Evolutionary conservation across 1,140 invertebrate genomes (phyloP).

Genomic region (Papilio polyxenes): DNA sequence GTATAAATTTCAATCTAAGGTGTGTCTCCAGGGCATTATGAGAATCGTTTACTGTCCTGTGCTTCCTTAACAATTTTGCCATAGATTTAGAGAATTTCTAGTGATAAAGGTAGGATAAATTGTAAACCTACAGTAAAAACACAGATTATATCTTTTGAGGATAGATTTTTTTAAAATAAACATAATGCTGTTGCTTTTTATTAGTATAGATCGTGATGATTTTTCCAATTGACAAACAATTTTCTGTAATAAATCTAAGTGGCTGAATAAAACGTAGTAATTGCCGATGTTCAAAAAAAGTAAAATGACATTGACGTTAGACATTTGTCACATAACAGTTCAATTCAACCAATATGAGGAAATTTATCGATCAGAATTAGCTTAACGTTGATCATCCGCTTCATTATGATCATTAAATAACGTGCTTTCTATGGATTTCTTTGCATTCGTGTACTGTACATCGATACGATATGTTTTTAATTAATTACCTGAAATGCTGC

Average conservation of each 20-base stretch:
- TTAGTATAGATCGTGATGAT: background rate
- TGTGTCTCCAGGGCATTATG: too few relatives aligned
- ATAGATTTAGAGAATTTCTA: background rate
- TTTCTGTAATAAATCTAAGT: background rate
- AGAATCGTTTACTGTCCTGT: too few relatives aligned
- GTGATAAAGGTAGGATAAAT: too few relatives aligned
- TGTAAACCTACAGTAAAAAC: too few relatives aligned
- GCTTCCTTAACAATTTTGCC: too few relatives aligned
- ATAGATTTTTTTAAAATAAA: too few relatives aligned
- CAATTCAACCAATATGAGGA: conserved; percentile 3
- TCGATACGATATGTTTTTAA: conserved; percentile 57
- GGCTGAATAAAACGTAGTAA: background rate
- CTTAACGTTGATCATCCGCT: conserved; percentile 24
- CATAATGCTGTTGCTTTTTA: too few relatives aligned
- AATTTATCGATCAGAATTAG: conserved; percentile 31
- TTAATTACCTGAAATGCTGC: conserved; percentile 55
- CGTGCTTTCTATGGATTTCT: background rate
- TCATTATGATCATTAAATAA: conserved; percentile 29
- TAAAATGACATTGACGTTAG: conserved; percentile 23
- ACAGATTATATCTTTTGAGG: too few relatives aligned
- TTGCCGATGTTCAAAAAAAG: background rate
- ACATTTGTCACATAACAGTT: conserved; percentile 24
- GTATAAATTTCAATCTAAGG: too few relatives aligned
- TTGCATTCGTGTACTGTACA: conserved; percentile 4
- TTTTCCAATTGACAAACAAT: background rate